Base-by-base conservation (phyloP, 2,113 vertebrate genomes). In the Chrysemys picta region DNA sequence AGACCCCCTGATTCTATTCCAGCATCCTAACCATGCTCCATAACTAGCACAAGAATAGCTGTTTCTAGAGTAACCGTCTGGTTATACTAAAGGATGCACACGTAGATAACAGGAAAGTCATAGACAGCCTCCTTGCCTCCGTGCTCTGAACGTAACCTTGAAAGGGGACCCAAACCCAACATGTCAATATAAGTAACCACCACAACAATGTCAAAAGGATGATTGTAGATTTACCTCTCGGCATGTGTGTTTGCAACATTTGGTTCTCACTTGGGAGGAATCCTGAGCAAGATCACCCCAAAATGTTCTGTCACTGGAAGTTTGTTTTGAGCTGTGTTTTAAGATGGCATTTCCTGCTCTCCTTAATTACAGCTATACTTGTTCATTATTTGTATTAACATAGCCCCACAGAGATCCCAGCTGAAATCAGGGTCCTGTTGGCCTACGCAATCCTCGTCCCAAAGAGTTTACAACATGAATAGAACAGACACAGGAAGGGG, bases 341-440 rank as follows among this genome's bases (percentile, higher is more conserved):
- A 54, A 24, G 85, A 49, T 2, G 62, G 45, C 21, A n/a, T 72
- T n/a, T 35, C 69, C 5, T 85, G 85, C 78, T 31, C 45, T 17
- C 65, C n/a, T 38, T 38, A 10, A 10, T 38, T 72, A 22, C n/a
- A 22, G 57, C 57, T 62, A 14, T 31, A 14, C 5, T 6, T 62
- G 57, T 29, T 62, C 11, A 31, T 85, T 42, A n/a, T 1, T 0
- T 0, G 5, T 84, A 1, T 56, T 80, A 52, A 6, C 16, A 4
- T 22, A 80, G 80, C 17, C 50, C 25, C 12, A 45, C 17, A 80
- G 35, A 84, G 75, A 80, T 45, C 31, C 38, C 69, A 38, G 57
- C 8, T 25, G 50, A 27, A 87, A 45, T 27, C 53, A 49, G 47
- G 87, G 59, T 31, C 19, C 50, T 80, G 38, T 38, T 82, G 38